Base-by-base conservation (phyloP, 2,797 vertebrate genomes). In the Anguilla marmorata region DNA sequence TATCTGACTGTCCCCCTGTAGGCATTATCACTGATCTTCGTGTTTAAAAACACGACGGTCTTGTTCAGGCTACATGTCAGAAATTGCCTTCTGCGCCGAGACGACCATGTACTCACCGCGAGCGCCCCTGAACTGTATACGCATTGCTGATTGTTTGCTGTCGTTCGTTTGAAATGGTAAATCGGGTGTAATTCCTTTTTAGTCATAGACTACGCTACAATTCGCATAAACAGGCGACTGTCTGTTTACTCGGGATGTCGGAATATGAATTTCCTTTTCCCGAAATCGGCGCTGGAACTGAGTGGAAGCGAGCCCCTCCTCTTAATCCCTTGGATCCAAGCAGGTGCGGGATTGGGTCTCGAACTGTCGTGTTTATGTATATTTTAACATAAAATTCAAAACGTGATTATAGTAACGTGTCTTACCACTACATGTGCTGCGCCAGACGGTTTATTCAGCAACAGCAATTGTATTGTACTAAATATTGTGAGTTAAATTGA, bases 231-330 rank as follows among this genome's bases (percentile, higher is more conserved):
- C 63, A 21, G n/a, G 56, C 50, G 52, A 84, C 63, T 33, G 87
- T 74, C 12, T 24, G 48, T 30, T 45, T 19, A 85, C 30, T 45
- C 85, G 14, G 56, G 37, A 11, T 24, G 52, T 50, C 41, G 50
- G 41, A 37, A 58, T 66, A 79, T 60, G 30, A 76, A 85, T 82
- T 24, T 82, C 7, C 50, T 30, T 82, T 24, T 82, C 7, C 50
- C 48, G 37, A 74, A 30, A 82, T 88, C 27, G 83, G 87, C 37
- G 48, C 82, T 85, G n/a, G 63, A 85, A 69, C 33, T 1, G 66
- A 48, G 56, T 37, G 58, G 37, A 66, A 72, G 24, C 3, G 66
- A 88, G 87, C 56, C 84, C 84, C 87, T 85, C 87, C 87, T 88
- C 84, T 84, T 41, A 79, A 84, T 69, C 24, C 45, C 50, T 48